Base-by-base conservation (phyloP, 2,797 vertebrate genomes). In the Knipowitschia caucasica region DNA sequence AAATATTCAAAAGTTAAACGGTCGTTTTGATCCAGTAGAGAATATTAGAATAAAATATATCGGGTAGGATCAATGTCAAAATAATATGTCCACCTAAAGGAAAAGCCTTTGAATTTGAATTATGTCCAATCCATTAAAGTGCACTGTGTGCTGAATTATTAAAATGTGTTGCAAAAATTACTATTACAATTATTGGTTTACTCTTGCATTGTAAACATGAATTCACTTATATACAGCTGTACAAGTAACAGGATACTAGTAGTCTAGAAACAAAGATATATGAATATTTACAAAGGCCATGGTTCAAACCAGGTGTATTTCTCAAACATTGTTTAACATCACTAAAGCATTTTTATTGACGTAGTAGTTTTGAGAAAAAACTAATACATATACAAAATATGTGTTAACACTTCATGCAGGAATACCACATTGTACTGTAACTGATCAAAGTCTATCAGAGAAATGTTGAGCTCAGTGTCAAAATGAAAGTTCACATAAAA, bases 1-100 rank as follows among this genome's bases (percentile, higher is more conserved):
- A 68, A 53, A 67, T 71, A 74, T 87, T 89, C 86, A 88, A 85
- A 89, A 83, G 64, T 83, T 80, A 51, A 59, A 66, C 57, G 3
- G 45, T 58, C 26, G 52, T 62, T 50, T 61, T 42, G 59, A 71
- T 69, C 56, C 47, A 56, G 56, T 11, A 33, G 4, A 18, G 64
- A 47, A 50, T 25, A 52, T 10, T 52, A 44, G 20, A 49, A 64
- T 62, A 57, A 56, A 46, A 61, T 30, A 38, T 43, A 64, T 2
- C 26, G 50, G 24, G 57, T 30, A 38, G 56, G 50, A 47, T 14
- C 38, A 39, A 15, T 62, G 33, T 40, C 5, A 49, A 40, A 25
- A 38, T 30, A 14, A 42, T n/a, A 18, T 25, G 23, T 39, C 26
- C 29, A 12, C 57, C 30, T 29, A 52, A 38, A 40, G 40, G 70